Percentiles rank a stretch among this genome's conserved stretches.
phyloP scores from a whole-genome alignment of 1,140 invertebrate genomes.

The Drosophila bocqueti region DNA sequence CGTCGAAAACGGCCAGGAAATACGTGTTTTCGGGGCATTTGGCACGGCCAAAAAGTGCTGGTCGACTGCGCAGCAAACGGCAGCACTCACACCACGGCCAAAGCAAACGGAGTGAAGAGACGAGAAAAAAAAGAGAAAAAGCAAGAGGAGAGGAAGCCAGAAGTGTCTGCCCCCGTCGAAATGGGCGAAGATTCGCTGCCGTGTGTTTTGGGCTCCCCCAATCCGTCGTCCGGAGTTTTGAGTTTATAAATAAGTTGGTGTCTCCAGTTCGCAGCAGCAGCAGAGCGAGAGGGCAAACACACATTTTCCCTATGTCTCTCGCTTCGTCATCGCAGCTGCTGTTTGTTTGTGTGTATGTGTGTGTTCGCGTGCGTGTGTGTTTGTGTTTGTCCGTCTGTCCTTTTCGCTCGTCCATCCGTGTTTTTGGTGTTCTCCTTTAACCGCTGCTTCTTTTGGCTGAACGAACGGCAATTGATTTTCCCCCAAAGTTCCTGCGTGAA shows the following conservation, averaged over 20 bases:
- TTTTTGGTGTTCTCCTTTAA: constrained; percentile 66
- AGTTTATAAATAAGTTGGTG: constrained; percentile 78
- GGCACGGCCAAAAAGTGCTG: constrained; percentile 55
- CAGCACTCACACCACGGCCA: constrained; percentile 69
- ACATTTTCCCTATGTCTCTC: constrained; percentile 59
- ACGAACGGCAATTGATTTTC: constrained; percentile 79
- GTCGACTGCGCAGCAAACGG: constrained; percentile 72
- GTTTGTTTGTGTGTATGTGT: constrained; percentile 47
- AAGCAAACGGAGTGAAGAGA: constrained; percentile 73
- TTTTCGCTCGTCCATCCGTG: constrained; percentile 27
- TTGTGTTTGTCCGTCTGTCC: constrained; percentile 31
- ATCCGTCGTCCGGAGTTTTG: constrained; percentile 66
- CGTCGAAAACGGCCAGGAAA: constrained; percentile 29
- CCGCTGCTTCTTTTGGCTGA: constrained; percentile 50
- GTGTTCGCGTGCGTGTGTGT: constrained; percentile 16
- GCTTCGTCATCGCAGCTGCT: constrained; percentile 76
- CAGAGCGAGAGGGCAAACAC: constrained; percentile 27
- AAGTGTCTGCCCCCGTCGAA: constrained; percentile 68
- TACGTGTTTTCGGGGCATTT: constrained; percentile 46
- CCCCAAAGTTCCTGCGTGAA: constrained; percentile 34
- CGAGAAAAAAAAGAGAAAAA: constrained; percentile 63
- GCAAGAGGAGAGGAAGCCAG: constrained; percentile 66
- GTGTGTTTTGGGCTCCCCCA: constrained; percentile 66
- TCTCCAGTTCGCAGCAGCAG: constrained; percentile 55
- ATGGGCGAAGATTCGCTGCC: constrained; percentile 71